Conservation (phyloP, 2,797 vertebrate species). For the Diplodus sargus region DNA sequence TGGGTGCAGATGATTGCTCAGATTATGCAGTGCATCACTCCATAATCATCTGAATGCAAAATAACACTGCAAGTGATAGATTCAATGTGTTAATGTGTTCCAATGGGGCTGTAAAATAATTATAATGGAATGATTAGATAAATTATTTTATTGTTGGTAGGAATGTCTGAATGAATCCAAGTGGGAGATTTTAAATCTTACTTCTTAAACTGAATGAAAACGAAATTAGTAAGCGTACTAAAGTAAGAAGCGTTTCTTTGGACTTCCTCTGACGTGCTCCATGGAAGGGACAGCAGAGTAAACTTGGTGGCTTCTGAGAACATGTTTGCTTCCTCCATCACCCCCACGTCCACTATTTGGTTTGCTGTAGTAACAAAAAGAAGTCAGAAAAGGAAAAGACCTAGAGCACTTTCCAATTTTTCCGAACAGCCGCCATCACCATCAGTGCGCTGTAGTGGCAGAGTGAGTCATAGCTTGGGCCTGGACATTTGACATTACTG, state of each 20-base stretch:
- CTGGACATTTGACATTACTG: constrained; percentile 56
- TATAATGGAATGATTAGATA: neutral
- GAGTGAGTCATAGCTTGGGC: constrained; percentile 50
- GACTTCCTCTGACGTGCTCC: neutral
- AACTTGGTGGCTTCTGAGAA: neutral
- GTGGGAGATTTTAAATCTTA: neutral
- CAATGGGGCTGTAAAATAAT: neutral
- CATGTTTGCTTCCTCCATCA: constrained; percentile 7
- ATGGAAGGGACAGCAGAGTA: neutral
- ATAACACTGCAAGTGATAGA: neutral
- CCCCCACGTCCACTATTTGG: constrained; percentile 9
- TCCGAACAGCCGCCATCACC: neutral
- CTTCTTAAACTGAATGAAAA: neutral
- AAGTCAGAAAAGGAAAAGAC: constrained; percentile 7
- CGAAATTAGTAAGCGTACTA: neutral
- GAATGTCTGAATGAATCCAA: neutral
- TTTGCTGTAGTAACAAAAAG: constrained; percentile 18
- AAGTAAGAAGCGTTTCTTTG: neutral
- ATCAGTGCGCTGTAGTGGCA: constrained; percentile 7
- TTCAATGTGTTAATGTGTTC: neutral
- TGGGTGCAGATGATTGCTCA: constrained; percentile 5
- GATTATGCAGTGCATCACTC: neutral
- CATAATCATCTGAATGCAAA: neutral
- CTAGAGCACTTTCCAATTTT: constrained; percentile 18
- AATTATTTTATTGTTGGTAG: constrained; percentile 6